phyloP scores from a whole-genome alignment of 2,113 vertebrate species.

The Ursus arctos region DNA sequence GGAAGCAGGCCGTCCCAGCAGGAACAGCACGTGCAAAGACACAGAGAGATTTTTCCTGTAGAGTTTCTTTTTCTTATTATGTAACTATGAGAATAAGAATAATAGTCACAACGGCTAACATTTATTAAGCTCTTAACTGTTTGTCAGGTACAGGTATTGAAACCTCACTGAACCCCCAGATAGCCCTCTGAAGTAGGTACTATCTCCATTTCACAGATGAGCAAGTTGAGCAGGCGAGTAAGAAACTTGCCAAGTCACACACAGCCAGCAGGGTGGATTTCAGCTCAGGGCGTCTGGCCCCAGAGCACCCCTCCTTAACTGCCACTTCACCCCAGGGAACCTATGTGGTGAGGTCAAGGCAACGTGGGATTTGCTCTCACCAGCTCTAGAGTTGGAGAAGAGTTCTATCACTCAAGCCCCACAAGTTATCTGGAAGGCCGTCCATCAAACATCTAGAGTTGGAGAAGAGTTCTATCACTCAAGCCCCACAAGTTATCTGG shows the following conservation, averaged over 20 bases:
- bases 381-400: background rate
- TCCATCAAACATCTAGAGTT: background rate
- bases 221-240: background rate
- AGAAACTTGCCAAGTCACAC: background rate
- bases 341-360: background rate
- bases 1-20: background rate
- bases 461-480: background rate
- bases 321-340: background rate
- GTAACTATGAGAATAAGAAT: background rate
- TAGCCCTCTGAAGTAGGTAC: background rate
- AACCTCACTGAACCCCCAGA: background rate
- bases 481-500: background rate
- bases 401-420: background rate
- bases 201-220: background rate
- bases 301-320: background rate
- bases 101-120: background rate
- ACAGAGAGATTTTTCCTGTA: background rate
- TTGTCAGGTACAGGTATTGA: background rate
- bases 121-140: background rate
- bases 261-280: background rate
- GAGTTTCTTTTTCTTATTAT: background rate
- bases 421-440: background rate
- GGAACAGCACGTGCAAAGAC: background rate
- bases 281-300: background rate
- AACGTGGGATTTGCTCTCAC: background rate